These are phyloP conservation scores for Junco hyemalis DNA, from an alignment of 2,113 vertebrate species.

Conservation along the genomic window DNA sequence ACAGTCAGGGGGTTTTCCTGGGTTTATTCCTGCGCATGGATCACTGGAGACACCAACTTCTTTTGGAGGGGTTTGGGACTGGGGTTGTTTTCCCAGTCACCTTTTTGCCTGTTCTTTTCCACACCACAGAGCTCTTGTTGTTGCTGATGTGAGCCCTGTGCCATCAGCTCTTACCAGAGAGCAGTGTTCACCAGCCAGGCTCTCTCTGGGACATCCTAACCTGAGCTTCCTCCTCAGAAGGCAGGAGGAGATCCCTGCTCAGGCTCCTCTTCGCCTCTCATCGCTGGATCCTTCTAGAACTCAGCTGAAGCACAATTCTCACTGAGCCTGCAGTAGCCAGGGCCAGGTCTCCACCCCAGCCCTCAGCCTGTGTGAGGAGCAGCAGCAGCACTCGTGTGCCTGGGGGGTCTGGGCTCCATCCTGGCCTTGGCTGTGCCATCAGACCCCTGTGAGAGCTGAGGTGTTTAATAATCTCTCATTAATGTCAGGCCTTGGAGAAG, in stretches of 20 bases:
- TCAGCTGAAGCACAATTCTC: neutral
- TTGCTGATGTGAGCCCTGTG: neutral
- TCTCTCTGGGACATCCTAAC: neutral
- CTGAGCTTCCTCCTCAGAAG: neutral
- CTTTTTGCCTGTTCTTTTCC: neutral
- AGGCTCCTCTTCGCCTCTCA: neutral
- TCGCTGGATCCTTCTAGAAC: neutral
- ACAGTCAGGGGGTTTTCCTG: neutral
- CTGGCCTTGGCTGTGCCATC: neutral
- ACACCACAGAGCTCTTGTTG: neutral
- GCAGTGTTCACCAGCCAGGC: neutral
- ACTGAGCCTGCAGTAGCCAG: neutral
- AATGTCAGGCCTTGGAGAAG: neutral
- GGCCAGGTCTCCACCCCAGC: neutral
- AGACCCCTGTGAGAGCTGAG: neutral
- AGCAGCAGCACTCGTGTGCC: rapidly evolving
- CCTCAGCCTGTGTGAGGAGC: rapidly evolving
- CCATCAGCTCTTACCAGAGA: neutral
- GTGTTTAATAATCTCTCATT: neutral
- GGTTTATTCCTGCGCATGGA: neutral
- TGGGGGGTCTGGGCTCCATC: neutral
- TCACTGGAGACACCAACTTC: neutral
- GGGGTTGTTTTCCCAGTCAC: neutral
- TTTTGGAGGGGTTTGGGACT: neutral
- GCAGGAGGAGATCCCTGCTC: neutral